Evolutionary conservation across 2,888 invertebrate genomes (phyloP), one percentile per base, ranked within the genome.

Genomic region (Lampropteryx suffumata): DNA sequence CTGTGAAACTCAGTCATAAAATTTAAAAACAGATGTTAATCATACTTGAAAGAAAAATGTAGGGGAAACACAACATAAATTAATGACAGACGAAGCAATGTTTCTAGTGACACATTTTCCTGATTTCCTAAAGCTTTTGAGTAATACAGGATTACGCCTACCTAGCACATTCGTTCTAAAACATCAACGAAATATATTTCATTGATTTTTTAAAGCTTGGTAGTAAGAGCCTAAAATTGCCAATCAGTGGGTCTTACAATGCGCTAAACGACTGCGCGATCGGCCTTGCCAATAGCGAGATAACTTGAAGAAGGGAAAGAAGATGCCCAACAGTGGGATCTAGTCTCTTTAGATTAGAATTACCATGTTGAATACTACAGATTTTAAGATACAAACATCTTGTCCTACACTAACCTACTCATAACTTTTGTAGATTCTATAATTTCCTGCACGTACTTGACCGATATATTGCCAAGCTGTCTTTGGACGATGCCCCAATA

Each of bases 1-100:
- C 68, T 69, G 71, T 59, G 62, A 62, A 68, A 62, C 35, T 55
- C 36, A 50, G 61, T 65, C 62, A 62, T 66, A 66, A 66, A 67
- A 61, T 64, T 62, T 46, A 50, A 50, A 56, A 59, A 48, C 48
- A 45, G 56, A 58, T 55, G 54, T 59, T 53, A 59, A 62, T 62
- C 56, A 62, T 50, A 51, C 37, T 55, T 57, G 43, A 55, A 59
- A 59, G 59, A 55, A 50, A 51, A 49, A 55, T 50, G 34, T 43
- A 41, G 42, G 50, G 54, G 57, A 59, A 59, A 53, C 41, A 51
- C 39, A 48, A 34, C 51, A 59, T 57, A 57, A 56, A 62, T 59
- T 54, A 52, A 39, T 41, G 37, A 52, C 50, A 41, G 41, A 45
- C 44, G 49, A 29, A 41, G 17, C 28, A 35, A 29, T 50, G 49